phyloP scores from a whole-genome alignment of 2,113 vertebrate species.

The Herpetotheres cachinnans region DNA sequence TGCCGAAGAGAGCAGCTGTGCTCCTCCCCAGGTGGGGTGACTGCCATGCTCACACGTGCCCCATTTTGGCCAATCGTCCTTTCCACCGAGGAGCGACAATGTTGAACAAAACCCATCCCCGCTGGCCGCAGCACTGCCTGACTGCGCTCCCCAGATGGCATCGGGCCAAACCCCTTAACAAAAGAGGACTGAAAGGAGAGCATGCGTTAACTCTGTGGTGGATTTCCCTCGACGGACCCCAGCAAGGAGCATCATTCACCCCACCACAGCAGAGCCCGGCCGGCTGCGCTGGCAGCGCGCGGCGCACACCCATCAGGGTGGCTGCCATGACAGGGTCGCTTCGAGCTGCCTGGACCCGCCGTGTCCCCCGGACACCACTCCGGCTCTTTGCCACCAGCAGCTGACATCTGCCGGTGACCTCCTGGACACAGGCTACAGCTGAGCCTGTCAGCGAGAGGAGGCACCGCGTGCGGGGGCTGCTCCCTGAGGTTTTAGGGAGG shows the following conservation, averaged over 20 bases:
- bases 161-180: background rate
- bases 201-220: background rate
- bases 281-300: background rate
- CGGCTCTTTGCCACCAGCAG: background rate
- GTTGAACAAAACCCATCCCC: background rate
- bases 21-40: background rate
- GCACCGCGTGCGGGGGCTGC: accelerated
- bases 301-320: background rate
- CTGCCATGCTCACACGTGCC: background rate
- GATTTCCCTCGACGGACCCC: background rate
- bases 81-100: background rate
- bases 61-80: background rate
- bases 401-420: background rate
- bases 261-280: accelerated
- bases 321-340: background rate
- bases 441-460: background rate
- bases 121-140: slow-evolving; percentile 6
- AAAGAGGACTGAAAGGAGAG: background rate
- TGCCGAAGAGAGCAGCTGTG: background rate
- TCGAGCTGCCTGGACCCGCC: accelerated
- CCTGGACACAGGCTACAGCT: background rate
- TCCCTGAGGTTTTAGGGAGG: background rate
- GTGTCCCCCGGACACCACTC: background rate
- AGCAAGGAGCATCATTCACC: background rate
- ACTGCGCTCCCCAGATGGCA: background rate